A percentile compares a stretch with the other conserved stretches of the same genome.
Evolutionary conservation across 1,140 invertebrate genomes (phyloP).

Genomic region (Philopotamus ludificatus): DNA sequence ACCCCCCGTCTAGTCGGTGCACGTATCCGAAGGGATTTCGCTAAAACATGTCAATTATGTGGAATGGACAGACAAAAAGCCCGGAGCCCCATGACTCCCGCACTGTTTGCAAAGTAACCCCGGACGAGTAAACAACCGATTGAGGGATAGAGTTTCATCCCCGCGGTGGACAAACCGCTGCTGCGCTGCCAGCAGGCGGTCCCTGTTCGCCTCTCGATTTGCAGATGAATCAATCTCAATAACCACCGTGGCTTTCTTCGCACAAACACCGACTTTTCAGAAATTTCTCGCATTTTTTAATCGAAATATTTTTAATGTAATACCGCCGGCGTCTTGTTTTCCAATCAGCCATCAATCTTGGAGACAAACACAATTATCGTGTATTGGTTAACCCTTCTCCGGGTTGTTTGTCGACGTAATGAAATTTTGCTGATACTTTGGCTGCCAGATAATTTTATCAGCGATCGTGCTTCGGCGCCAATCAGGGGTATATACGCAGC

Average conservation of each 20-base stretch:
- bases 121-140: conserved; percentile 17
- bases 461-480: neutral
- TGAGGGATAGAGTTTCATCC: conserved; percentile 8
- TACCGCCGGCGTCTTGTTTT: conserved; percentile 17
- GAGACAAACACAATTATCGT: conserved; percentile 34
- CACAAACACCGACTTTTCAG: too few relatives aligned
- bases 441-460: neutral
- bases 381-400: conserved; percentile 32
- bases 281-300: too few relatives aligned
- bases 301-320: too few relatives aligned
- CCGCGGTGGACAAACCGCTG: neutral
- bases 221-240: too few relatives aligned
- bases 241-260: too few relatives aligned
- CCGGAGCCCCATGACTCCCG: conserved; percentile 15
- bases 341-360: conserved; percentile 39
- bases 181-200: conserved; percentile 7
- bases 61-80: conserved; percentile 17
- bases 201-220: too few relatives aligned
- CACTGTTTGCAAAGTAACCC: conserved; percentile 27
- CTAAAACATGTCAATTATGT: conserved; percentile 31
- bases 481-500: too few relatives aligned
- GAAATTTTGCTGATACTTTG: conserved; percentile 30
- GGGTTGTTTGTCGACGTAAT: conserved; percentile 34
- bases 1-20: conserved; percentile 26
- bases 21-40: conserved; percentile 12